Conservation (phyloP, 2,888 invertebrate genomes). For the Rhingia rostrata region DNA sequence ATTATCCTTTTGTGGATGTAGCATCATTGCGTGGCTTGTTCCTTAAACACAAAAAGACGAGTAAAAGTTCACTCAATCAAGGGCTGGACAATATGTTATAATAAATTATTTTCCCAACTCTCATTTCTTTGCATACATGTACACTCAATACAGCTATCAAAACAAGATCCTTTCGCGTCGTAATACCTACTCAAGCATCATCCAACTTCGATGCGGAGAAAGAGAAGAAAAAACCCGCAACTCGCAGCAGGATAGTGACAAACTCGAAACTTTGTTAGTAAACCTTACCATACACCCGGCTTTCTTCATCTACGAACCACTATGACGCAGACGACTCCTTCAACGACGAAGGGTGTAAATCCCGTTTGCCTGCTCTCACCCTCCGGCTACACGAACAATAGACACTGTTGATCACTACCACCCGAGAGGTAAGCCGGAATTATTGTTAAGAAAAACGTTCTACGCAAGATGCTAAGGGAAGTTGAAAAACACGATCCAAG, state of each 20-base stretch:
- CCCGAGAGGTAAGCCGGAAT: constrained; percentile 4
- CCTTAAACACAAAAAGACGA: constrained; percentile 59
- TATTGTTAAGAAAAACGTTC: not conserved
- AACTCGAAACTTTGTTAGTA: constrained; percentile 71
- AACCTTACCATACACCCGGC: constrained; percentile 67
- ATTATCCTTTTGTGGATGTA: constrained; percentile 37
- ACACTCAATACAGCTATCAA: constrained; percentile 11
- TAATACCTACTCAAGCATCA: constrained; percentile 51
- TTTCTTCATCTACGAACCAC: constrained; percentile 26
- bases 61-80: constrained; percentile 61
- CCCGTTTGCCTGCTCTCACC: constrained; percentile 63
- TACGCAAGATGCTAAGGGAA: not conserved
- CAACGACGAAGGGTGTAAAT: constrained; percentile 54
- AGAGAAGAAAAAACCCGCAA: constrained; percentile 31
- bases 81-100: constrained; percentile 55
- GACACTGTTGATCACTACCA: constrained; percentile 56
- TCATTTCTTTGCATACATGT: constrained; percentile 22
- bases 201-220: constrained; percentile 32
- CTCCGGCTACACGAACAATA: constrained; percentile 57
- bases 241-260: constrained; percentile 53
- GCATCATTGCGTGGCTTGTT: constrained; percentile 56
- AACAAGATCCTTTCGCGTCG: constrained; percentile 22
- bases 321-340: constrained; percentile 57
- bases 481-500: not conserved
- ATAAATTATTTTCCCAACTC: constrained; percentile 67